These are phyloP conservation scores for Antigone vipio DNA, from an alignment of 2,113 vertebrate species.

Conservation along the genomic window DNA sequence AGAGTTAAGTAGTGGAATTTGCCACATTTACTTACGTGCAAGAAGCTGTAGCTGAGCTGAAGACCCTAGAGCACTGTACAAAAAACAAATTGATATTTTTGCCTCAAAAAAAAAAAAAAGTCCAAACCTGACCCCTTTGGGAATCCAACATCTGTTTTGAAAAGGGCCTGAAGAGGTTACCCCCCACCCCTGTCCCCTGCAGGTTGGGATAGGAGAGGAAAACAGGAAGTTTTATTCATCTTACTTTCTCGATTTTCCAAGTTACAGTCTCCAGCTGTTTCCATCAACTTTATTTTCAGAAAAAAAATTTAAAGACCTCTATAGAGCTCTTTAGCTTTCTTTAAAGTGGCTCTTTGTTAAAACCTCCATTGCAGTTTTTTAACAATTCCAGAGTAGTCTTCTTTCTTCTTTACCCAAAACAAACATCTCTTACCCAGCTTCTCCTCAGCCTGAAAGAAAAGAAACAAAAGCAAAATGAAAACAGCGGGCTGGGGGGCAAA, in stretches of 20 bases:
- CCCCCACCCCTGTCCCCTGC: background rate
- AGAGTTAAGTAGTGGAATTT: background rate
- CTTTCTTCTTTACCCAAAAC: slow-evolving; percentile 67
- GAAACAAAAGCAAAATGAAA: background rate
- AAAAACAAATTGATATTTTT: slow-evolving; percentile 30
- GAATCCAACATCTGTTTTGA: slow-evolving; percentile 60
- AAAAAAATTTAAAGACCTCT: background rate
- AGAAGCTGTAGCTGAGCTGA: background rate
- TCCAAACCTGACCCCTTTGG: background rate
- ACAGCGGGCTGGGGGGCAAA: background rate
- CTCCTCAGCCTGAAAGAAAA: background rate
- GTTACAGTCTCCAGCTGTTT: slow-evolving; percentile 72
- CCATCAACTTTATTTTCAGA: slow-evolving; percentile 43
- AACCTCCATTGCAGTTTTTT: slow-evolving; percentile 11
- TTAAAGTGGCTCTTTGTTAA: slow-evolving; percentile 58
- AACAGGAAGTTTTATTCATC: slow-evolving; percentile 74
- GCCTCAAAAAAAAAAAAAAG: background rate
- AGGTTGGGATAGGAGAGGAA: slow-evolving; percentile 56
- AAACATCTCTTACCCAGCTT: slow-evolving; percentile 48
- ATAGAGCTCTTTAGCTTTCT: background rate
- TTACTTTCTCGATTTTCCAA: slow-evolving; percentile 62
- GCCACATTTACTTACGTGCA: fast-evolving
- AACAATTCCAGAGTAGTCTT: background rate
- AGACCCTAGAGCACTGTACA: background rate
- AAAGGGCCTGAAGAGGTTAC: slow-evolving; percentile 28